Percentiles rank a stretch among this genome's conserved stretches.
These are phyloP conservation scores for Eucera pruinosa DNA, from an alignment of 2,888 invertebrate species.

Conservation along the genomic window DNA sequence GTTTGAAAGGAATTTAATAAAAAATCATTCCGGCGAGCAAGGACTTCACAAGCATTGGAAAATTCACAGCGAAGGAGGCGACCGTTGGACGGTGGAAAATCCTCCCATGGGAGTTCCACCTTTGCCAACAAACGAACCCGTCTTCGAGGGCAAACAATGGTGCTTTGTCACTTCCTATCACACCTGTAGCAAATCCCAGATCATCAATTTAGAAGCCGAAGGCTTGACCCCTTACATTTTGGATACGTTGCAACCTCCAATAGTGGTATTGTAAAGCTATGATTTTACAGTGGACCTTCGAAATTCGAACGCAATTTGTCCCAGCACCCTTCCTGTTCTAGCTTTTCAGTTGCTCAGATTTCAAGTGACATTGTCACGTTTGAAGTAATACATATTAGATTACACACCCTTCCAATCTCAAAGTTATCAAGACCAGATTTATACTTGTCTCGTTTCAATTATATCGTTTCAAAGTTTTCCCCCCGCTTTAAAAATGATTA, in stretches of 20 bases:
- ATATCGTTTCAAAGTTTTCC: too few species aligned
- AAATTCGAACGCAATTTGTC: conserved; percentile 9
- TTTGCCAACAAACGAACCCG: conserved; percentile 82
- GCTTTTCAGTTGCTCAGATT: too few species aligned
- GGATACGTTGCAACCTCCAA: conserved; percentile 85
- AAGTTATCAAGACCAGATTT: too few species aligned
- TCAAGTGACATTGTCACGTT: too few species aligned
- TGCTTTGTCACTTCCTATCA: conserved; percentile 86
- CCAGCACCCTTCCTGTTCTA: too few species aligned
- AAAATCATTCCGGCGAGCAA: conserved; percentile 85
- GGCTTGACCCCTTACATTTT: conserved; percentile 84
- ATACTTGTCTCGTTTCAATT: too few species aligned
- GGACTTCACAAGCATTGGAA: conserved; percentile 83
- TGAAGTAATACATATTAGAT: too few species aligned
- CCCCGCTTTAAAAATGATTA: too few species aligned
- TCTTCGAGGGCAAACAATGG: conserved; percentile 82
- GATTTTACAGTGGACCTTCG: too few species aligned
- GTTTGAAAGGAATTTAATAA: conserved; percentile 85
- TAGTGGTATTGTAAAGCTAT: conserved; percentile 84
- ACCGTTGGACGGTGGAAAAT: conserved; percentile 85
- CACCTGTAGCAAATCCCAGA: conserved; percentile 85
- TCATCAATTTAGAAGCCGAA: conserved; percentile 82
- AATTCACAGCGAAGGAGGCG: conserved; percentile 81
- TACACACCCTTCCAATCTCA: too few species aligned
- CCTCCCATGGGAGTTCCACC: conserved; percentile 84